A percentile compares a stretch with the other conserved stretches of the same genome.
phyloP scores from a whole-genome alignment of 2,797 vertebrate species.

The Coilia nasus region DNA sequence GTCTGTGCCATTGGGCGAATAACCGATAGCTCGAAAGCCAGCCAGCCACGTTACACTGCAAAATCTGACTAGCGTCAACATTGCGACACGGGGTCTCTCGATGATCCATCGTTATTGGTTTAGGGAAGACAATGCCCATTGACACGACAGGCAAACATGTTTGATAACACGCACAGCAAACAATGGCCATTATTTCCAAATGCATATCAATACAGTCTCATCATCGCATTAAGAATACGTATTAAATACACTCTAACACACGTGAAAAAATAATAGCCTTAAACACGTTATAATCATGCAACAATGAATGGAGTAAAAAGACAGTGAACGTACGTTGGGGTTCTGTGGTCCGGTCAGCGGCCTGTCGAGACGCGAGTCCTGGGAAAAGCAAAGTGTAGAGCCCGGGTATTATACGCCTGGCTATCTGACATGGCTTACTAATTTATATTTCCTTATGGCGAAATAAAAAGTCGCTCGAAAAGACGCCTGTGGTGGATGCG shows the following conservation, averaged over 20 bases:
- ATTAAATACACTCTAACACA: background rate
- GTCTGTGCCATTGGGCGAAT: background rate
- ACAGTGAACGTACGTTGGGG: constrained; percentile 60
- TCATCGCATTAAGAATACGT: background rate
- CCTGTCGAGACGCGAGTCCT: constrained; percentile 69
- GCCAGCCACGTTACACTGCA: constrained; percentile 14
- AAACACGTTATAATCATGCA: background rate
- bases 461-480: constrained; percentile 6
- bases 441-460: background rate
- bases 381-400: constrained; percentile 60
- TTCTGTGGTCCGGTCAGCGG: constrained; percentile 68
- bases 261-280: background rate
- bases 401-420: constrained; percentile 70
- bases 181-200: background rate
- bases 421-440: constrained; percentile 73
- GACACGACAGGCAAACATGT: background rate
- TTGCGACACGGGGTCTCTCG: background rate
- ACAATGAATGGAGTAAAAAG: constrained; percentile 39
- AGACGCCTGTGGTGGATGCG: background rate
- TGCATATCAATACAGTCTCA: background rate
- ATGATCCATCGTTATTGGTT: constrained; percentile 31
- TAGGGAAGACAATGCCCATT: constrained; percentile 29
- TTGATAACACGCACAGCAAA: background rate
- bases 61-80: constrained; percentile 18
- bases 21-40: background rate